Evolutionary conservation across 1,140 invertebrate species (phyloP), one percentile per base, ranked within the genome.

Genomic region (Lethrus apterus): DNA sequence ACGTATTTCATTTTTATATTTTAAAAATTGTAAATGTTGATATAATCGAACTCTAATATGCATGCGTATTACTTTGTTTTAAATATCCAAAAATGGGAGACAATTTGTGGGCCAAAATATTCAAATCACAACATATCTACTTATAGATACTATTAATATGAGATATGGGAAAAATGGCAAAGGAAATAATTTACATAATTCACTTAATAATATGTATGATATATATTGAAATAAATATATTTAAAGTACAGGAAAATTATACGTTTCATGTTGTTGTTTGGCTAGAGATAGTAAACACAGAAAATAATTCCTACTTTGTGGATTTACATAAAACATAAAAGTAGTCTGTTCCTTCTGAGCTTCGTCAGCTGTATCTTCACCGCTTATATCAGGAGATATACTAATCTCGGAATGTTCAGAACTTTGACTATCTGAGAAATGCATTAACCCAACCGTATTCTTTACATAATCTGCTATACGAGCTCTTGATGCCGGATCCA

Each of bases 391-490:
- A 4, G 54, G 56, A 8, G 59, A 60, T 14, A 59, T 51, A 48
- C 55, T 60, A n/a, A 64, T 59, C 32, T 59, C 62, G 4, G 62
- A 63, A 48, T 61, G 57, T 15, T 49, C 44, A 7, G 47, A 55
- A 19, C 32, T 42, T 11, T 41, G 32, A 32, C 53, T 45, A 10
- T 57, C 53, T 2, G 57, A 48, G 3, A 62, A 29, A 33, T 60
- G 54, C 18, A 66, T 50, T 21, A 73, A 62, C 5, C 71, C 72
- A 0, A 68, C 68, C 10, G 71, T 74, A 44, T 66, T 75, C 11
- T 69, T 63, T 0, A 77, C 69, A 49, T 74, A 77, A 58, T 75
- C 73, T 0, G 70, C 73, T 4, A 77, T 71, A 46, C 74, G 62
- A 1, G 70, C 71, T 50, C 72, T 60, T 60, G 69, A 71, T 47